Base-by-base conservation (phyloP, 2,888 invertebrate species). In the Drosophila putrida region DNA sequence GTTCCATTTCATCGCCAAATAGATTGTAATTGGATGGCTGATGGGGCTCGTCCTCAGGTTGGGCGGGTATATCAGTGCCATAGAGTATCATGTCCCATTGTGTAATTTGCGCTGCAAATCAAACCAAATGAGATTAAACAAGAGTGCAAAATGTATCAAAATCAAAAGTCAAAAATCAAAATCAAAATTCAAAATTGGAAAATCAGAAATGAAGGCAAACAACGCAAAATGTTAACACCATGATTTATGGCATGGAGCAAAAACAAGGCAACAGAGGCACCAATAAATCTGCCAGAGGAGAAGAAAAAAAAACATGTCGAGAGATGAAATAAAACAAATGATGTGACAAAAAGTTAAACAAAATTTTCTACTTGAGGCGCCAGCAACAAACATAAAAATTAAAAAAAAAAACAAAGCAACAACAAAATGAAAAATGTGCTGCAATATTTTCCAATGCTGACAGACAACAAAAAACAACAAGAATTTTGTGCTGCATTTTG, bases 41-140 rank as follows among this genome's bases (percentile, higher is more conserved):
- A 71, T 89, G 88, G 38, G 86, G 80, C 9, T 87, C 85, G 80
- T 92, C 93, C 20, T 91, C 93, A 51, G 94, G 94, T 87, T 95
- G 94, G 8, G 95, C 93, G 0, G 95, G 94, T 1, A 93, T 93
- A 75, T 95, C 95, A 1, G 97, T 97, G 43, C 97, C 97, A 92
- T 96, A 96, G 91, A 97, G 95, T 88, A 96, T 95, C 88, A 97
- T 92, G 91, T 96, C 95, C 97, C 97, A 97, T 82, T 96, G 95
- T 54, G 95, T 94, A 64, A 97, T 93, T 88, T 95, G 94, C 88
- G 94, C 93, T 93, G 83, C 25, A 90, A 90, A 57, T 41, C 46
- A 72, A 72, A 27, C n/a, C 11, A 27, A 55, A 54, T 64, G 20
- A 13, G 54, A 54, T 72, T 73, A 78, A 46, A 58, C 11, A 38